Evolutionary conservation across 2,797 vertebrate species (phyloP).

Genomic region (Florisuga fusca): DNA sequence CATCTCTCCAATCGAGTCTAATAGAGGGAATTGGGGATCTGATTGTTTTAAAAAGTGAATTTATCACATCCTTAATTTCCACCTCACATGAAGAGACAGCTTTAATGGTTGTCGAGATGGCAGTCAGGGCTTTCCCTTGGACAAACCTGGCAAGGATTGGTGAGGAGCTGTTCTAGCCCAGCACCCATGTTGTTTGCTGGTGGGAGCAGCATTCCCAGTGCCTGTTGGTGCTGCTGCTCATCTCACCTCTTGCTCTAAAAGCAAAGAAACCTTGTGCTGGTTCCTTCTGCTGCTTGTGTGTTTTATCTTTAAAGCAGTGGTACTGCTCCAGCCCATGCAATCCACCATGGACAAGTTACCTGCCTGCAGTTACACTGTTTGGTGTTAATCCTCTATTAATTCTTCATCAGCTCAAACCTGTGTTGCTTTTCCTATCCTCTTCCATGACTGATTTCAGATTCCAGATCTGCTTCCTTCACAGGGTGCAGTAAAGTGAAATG

Average conservation of each 20-base stretch:
- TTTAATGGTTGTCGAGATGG: not conserved
- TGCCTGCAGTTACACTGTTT: not conserved
- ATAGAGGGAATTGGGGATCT: not conserved
- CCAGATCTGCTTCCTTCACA: not conserved
- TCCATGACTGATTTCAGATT: not conserved
- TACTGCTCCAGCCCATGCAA: not conserved
- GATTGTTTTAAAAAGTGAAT: conserved; percentile 15
- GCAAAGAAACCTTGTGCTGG: not conserved
- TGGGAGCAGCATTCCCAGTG: not conserved
- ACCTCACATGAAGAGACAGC: not conserved
- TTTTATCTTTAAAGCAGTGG: not conserved
- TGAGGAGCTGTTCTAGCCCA: rapidly evolving
- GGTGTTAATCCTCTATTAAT: not conserved
- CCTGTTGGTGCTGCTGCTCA: not conserved
- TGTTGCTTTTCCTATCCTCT: not conserved
- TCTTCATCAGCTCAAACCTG: not conserved
- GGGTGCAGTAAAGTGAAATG: not conserved
- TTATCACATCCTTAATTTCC: conserved; percentile 5
- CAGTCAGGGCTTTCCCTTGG: not conserved
- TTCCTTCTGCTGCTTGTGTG: not conserved
- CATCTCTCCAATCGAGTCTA: not conserved
- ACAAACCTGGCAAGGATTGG: rapidly evolving
- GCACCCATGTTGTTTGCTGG: rapidly evolving
- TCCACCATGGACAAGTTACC: rapidly evolving
- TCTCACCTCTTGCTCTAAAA: rapidly evolving